These are phyloP conservation scores for Australoheros facetus DNA, from an alignment of 2,797 vertebrate species.

Conservation along the genomic window DNA sequence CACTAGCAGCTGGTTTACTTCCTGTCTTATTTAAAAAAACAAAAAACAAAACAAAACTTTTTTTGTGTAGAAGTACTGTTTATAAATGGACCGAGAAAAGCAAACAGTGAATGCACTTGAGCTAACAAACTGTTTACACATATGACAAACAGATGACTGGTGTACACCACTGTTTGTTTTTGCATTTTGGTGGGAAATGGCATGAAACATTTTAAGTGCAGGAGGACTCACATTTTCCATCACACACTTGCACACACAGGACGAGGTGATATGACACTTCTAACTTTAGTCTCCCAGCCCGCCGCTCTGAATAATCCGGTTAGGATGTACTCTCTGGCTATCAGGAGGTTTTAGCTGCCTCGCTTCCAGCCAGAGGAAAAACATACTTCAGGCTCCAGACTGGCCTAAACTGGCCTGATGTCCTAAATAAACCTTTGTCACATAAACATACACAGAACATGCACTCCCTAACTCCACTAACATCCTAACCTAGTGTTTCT, in stretches of 20 bases:
- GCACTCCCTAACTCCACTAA: background rate
- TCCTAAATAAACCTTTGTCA: conserved; percentile 27
- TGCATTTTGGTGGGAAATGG: conserved; percentile 30
- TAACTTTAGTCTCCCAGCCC: conserved; percentile 67
- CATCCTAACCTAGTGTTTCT: background rate
- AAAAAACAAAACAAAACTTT: background rate
- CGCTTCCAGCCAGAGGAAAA: conserved; percentile 27
- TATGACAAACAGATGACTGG: conserved; percentile 19
- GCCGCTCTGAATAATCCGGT: conserved; percentile 57
- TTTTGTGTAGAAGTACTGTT: conserved; percentile 26
- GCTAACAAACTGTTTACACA: conserved; percentile 22
- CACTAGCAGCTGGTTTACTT: background rate
- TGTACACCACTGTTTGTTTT: conserved; percentile 42
- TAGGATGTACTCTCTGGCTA: conserved; percentile 49
- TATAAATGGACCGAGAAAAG: conserved; percentile 9
- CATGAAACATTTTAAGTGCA: conserved; percentile 47
- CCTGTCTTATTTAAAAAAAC: background rate
- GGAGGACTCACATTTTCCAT: conserved; percentile 67
- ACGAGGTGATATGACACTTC: conserved; percentile 65
- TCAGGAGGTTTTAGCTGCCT: conserved; percentile 41
- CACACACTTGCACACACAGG: conserved; percentile 43
- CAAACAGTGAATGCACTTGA: conserved; percentile 15
- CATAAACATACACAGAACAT: conserved; percentile 10
- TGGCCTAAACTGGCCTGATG: background rate
- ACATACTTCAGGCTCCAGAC: conserved; percentile 35